Evolutionary conservation across 2,888 invertebrate genomes (phyloP).

Genomic region (Punctoribates punctum): DNA sequence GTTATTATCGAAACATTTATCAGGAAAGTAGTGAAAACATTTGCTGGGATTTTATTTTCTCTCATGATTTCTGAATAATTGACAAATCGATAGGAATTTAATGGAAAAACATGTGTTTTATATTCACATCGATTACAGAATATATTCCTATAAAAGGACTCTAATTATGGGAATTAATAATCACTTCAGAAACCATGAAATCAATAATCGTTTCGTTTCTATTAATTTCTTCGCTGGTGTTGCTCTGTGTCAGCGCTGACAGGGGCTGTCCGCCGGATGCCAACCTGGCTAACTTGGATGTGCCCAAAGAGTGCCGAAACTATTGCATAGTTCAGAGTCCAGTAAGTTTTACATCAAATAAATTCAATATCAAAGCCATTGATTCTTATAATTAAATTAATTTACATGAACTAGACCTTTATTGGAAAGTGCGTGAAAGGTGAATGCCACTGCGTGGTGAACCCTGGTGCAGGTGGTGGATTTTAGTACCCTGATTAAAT

Average conservation of each 20-base stretch:
- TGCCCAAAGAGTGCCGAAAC: not conserved
- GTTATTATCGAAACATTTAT: not conserved
- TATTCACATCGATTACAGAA: no score
- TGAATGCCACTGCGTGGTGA: not conserved
- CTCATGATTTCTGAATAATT: no score
- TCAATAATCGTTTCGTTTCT: not conserved
- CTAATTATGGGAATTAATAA: not conserved
- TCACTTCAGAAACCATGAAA: not conserved
- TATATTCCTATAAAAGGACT: not conserved
- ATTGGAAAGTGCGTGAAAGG: not conserved
- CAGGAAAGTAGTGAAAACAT: no score
- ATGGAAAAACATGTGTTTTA: no score
- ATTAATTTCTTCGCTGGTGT: not conserved
- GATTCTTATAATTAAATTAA: not conserved
- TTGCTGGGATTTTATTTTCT: no score
- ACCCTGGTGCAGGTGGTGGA: not conserved
- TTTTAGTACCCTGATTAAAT: no score
- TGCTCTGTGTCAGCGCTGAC: not conserved
- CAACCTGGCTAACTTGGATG: not conserved
- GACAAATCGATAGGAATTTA: no score
- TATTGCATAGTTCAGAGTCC: not conserved
- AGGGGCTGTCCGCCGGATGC: not conserved
- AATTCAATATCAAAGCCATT: not conserved
- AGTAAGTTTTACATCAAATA: not conserved
- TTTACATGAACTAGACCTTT: not conserved